Base-by-base conservation (phyloP, 2,888 invertebrate species). In the Biston stratarius region DNA sequence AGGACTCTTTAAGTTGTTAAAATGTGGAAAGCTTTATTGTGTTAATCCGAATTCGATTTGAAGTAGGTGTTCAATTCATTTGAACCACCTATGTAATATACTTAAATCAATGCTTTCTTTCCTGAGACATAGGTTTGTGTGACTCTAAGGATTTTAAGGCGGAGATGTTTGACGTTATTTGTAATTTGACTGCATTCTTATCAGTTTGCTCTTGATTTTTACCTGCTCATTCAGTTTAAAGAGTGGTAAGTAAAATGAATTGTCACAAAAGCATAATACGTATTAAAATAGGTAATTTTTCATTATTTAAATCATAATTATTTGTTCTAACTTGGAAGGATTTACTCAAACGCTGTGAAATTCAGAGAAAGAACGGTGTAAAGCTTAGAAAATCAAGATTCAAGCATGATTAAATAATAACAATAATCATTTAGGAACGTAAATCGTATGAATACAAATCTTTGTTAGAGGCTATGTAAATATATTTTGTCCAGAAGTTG, bases 401-500 rank as follows among this genome's bases (percentile, higher is more conserved):
- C 36, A n/a, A 36, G 34, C 36, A 38, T 14, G 14, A 2, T 8
- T 38, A 49, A 49, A 9, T 15, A 38, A 14, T n/a, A 10, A 38
- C 6, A 6, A 10, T 14, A 38, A 33, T 8, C 36, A 9, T 52
- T n/a, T 34, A 48, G 6, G 15, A 10, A 38, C 6, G 14, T 5
- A 12, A 24, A 24, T 24, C 24, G 24, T 14, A 9, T 12, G 14
- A 38, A 38, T 14, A 51, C 6, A 8, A n/a, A 38, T 52, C 14
- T 6, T 14, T 38, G 38, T 38, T 36, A 15, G 52, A 53, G 52
- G 52, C 52, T 53, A 53, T 53, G 15, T 53, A 53, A 38, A 53
- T 53, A 53, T 6, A 34, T 51, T 51, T 33, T 8, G 24, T 7
- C 12, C 15, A 34, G 34, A 34, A 34, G 12, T 10, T n/a, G n/a